Evolutionary conservation across 2,113 vertebrate genomes (phyloP).

Genomic region (Ploceus nigricollis): DNA sequence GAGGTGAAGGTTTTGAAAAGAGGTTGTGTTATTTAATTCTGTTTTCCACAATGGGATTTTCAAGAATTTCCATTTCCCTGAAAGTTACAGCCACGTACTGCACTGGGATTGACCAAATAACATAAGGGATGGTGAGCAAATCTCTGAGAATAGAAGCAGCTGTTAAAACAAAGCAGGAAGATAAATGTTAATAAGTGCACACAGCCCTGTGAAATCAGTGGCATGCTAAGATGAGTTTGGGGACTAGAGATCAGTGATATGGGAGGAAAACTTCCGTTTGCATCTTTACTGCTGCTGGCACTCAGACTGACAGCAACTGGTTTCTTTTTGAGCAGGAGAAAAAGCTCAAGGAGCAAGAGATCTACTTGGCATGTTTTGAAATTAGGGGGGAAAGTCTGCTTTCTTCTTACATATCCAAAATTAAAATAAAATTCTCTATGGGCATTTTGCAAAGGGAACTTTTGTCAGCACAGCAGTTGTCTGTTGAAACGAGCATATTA

Average conservation of each 20-base stretch:
- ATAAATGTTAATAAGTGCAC: neutral
- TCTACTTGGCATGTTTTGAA: neutral
- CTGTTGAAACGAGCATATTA: neutral
- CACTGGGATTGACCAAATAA: neutral
- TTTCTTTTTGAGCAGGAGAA: neutral
- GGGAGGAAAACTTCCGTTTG: neutral
- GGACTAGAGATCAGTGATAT: neutral
- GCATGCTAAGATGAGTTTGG: neutral
- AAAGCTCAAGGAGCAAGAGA: neutral
- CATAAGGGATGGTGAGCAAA: neutral
- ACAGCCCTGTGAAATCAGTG: neutral
- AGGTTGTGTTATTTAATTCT: neutral
- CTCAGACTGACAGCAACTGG: neutral
- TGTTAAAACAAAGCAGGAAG: neutral
- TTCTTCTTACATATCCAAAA: neutral
- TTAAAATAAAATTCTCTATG: neutral
- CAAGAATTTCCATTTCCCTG: neutral
- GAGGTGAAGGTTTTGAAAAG: neutral
- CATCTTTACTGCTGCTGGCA: neutral
- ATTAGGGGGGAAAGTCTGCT: neutral
- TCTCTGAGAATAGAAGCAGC: neutral
- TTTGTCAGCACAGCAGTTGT: neutral
- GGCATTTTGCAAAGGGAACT: neutral
- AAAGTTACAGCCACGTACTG: fast-evolving
- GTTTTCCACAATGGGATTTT: neutral